Evolutionary conservation across 2,888 invertebrate species (phyloP).

Genomic region (Schizotus pectinicornis): DNA sequence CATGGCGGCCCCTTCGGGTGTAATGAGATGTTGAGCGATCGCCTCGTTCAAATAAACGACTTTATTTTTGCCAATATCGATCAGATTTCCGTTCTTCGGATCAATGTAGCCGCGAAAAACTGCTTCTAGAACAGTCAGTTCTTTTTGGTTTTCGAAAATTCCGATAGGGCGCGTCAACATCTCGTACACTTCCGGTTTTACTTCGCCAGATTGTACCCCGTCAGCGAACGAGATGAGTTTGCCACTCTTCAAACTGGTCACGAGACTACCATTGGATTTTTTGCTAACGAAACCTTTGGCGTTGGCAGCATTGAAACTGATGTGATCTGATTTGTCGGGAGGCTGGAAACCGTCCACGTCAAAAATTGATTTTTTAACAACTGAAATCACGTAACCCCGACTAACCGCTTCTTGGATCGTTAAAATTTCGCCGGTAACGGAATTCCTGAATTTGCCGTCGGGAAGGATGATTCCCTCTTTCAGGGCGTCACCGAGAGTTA

Average conservation of each 20-base stretch:
- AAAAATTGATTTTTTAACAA: slow-evolving; percentile 87
- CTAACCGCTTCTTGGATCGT: slow-evolving; percentile 87
- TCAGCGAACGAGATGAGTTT: slow-evolving; percentile 79
- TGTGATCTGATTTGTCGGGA: slow-evolving; percentile 78
- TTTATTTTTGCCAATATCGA: slow-evolving; percentile 75
- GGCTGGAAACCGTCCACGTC: slow-evolving; percentile 91
- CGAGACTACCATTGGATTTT: slow-evolving; percentile 72
- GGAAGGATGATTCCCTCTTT: slow-evolving; percentile 79
- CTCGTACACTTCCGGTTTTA: slow-evolving; percentile 85
- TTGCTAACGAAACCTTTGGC: slow-evolving; percentile 78
- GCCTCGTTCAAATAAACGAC: slow-evolving; percentile 85
- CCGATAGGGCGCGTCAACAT: slow-evolving; percentile 85
- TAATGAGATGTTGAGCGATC: slow-evolving; percentile 82
- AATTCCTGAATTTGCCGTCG: slow-evolving; percentile 77
- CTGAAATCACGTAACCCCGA: slow-evolving; percentile 86
- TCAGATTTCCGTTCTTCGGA: slow-evolving; percentile 83
- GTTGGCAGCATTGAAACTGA: slow-evolving; percentile 83
- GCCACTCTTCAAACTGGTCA: slow-evolving; percentile 76
- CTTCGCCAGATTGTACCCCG: slow-evolving; percentile 77
- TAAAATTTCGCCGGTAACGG: slow-evolving; percentile 73
- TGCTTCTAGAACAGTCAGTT: slow-evolving; percentile 85
- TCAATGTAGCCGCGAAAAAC: slow-evolving; percentile 87
- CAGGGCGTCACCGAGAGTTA: slow-evolving; percentile 86
- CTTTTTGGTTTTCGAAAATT: slow-evolving; percentile 75
- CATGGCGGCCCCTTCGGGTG: slow-evolving; percentile 86